phyloP scores from a whole-genome alignment of 2,797 vertebrate genomes.

The Pipistrellus pipistrellus region DNA sequence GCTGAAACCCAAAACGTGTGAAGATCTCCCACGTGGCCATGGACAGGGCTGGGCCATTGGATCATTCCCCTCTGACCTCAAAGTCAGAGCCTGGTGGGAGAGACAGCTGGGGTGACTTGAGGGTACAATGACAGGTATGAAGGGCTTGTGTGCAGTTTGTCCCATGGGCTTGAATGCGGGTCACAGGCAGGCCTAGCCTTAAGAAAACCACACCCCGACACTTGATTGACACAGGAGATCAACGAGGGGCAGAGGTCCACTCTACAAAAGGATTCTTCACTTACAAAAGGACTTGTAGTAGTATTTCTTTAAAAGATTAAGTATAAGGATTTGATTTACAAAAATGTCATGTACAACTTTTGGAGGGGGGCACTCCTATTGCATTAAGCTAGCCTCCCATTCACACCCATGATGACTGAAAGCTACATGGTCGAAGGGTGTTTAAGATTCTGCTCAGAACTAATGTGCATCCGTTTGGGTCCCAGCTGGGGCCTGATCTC shows the following conservation, averaged over 20 bases:
- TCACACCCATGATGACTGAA: not conserved
- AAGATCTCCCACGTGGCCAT: not conserved
- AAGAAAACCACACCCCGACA: not conserved
- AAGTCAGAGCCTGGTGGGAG: not conserved
- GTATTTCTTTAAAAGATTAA: conserved; percentile 71
- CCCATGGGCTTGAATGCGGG: not conserved
- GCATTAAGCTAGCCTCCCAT: conserved; percentile 28
- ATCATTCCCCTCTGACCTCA: not conserved
- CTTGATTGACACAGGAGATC: conserved; percentile 25
- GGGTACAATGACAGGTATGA: not conserved
- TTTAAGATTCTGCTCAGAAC: not conserved
- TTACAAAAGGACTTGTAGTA: conserved; percentile 67
- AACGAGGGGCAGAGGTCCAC: conserved; percentile 40
- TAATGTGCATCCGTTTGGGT: not conserved
- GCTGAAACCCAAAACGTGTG: not conserved
- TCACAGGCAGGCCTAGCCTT: conserved; percentile 19
- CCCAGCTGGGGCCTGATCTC: conserved; percentile 30
- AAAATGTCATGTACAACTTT: conserved; percentile 68
- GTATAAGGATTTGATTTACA: conserved; percentile 69
- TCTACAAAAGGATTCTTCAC: conserved; percentile 75
- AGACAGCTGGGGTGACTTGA: not conserved
- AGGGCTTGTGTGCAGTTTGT: not conserved
- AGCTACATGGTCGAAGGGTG: not conserved
- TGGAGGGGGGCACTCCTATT: not conserved
- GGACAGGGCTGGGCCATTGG: not conserved